Evolutionary conservation across 2,888 invertebrate genomes (phyloP).

Genomic region (Agriopis aurantiaria): DNA sequence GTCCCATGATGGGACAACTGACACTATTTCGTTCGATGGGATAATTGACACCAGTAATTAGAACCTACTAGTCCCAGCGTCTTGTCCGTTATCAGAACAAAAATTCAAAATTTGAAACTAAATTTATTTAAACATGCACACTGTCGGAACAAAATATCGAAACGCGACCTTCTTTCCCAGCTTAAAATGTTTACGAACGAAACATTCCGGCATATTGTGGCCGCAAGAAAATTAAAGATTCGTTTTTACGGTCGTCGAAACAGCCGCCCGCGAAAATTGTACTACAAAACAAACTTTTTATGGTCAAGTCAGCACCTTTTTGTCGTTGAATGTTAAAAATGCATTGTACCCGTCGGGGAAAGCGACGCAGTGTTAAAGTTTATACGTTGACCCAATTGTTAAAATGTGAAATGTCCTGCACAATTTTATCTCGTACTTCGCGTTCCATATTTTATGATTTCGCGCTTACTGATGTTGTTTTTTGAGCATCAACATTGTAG

Average conservation of each 20-base stretch:
- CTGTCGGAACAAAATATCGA: slow-evolving; percentile 2
- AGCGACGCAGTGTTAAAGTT: slow-evolving; percentile 53
- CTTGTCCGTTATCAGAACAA: too few species aligned
- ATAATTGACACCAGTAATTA: too few species aligned
- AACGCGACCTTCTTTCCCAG: neutral
- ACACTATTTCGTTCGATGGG: too few species aligned
- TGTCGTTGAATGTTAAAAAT: slow-evolving; percentile 52
- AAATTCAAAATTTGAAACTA: too few species aligned
- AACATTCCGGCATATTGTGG: slow-evolving; percentile 14
- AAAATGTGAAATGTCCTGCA: slow-evolving; percentile 46
- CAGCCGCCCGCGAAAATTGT: slow-evolving; percentile 32
- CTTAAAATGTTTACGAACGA: slow-evolving; percentile 25
- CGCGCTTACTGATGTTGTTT: slow-evolving; percentile 6
- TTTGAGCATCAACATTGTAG: neutral
- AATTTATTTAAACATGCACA: neutral
- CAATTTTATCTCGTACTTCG: slow-evolving; percentile 30
- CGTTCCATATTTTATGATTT: slow-evolving; percentile 23
- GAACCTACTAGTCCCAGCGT: too few species aligned
- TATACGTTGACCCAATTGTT: slow-evolving; percentile 61
- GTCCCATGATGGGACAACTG: too few species aligned
- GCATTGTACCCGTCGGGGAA: slow-evolving; percentile 44
- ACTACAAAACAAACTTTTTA: slow-evolving; percentile 41
- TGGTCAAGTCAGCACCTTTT: slow-evolving; percentile 42
- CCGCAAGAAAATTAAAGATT: slow-evolving; percentile 37
- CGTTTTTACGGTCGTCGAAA: slow-evolving; percentile 30